Conservation (phyloP, 2,797 vertebrate species). For the Sebastes flavidus region DNA sequence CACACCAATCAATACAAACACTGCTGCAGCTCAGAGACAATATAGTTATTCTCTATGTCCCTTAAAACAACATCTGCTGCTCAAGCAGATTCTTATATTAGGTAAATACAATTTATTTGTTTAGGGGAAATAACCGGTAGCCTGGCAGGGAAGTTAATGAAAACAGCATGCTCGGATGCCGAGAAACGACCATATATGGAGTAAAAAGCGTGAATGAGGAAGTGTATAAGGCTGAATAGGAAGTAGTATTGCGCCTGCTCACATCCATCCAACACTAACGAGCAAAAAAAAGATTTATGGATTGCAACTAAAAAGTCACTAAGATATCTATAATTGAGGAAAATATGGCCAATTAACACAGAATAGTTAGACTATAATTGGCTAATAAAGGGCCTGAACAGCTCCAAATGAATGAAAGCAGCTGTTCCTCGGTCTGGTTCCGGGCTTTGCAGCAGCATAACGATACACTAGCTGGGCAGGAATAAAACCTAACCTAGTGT, state of each 20-base stretch:
- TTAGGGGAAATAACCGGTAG: background rate
- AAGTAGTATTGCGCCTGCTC: constrained; percentile 89
- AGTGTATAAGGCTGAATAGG: constrained; percentile 86
- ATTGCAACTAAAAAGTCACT: background rate
- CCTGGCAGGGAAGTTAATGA: constrained; percentile 26
- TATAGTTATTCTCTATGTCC: background rate
- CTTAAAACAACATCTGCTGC: background rate
- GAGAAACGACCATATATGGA: constrained; percentile 94
- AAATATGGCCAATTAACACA: background rate
- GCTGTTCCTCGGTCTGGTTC: background rate
- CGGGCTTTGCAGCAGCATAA: background rate
- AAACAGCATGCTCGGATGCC: constrained; percentile 64
- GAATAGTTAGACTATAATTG: fast-evolving
- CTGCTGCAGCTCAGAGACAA: background rate
- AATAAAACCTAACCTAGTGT: constrained; percentile 8
- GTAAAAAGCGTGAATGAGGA: constrained; percentile 90
- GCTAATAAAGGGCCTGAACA: no score
- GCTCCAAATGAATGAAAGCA: constrained; percentile 22
- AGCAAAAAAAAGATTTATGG: constrained; percentile 14
- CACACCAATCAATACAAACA: constrained; percentile 4
- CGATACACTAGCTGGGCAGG: constrained; percentile 6
- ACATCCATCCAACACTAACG: constrained; percentile 30
- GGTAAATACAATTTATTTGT: background rate
- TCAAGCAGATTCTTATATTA: fast-evolving
- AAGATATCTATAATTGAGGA: fast-evolving